Base-by-base conservation (phyloP, 2,113 vertebrate species). In the Alectura lathami region DNA sequence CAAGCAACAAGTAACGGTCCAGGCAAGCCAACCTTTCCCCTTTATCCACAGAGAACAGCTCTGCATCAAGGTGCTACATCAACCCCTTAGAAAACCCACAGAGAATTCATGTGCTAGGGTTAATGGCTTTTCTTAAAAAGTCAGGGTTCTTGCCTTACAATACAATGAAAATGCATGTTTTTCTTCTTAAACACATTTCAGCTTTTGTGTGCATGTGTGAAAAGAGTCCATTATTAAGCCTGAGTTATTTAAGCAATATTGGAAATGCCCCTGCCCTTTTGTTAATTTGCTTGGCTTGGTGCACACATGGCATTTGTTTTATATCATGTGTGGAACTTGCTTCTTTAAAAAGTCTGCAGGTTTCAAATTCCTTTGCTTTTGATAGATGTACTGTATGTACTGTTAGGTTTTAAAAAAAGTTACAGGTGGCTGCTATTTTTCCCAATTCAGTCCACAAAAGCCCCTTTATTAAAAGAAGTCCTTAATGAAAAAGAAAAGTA, bases 401-500 rank as follows among this genome's bases (percentile, higher is more conserved):
- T 97, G 84, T 94, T 98, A 91, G 62, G 92, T 88, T 96, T 89
- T 21, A 88, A 95, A 95, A 96, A 97, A 95, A 95, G 88, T 96
- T 97, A 95, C 95, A 97, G 96, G 96, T 97, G 96, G 83, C 87
- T 97, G 84, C 93, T 96, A 88, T 96, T 96, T 96, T 97, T 93
- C 91, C 93, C 95, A 90, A 92, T 97, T 95, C 97, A 50, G 95
- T 73, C 89, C 91, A 98, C 97, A 98, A 98, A 98, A 97, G 93
- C 86, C 88, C 64, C 92, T 98, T 98, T 98, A 97, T 97, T 96
- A 94, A 95, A 96, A 96, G 64, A 90, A 88, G 91, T 34, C 81
- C 94, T 88, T 97, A 97, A 97, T 95, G 96, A 97, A 96, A 97
- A 97, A 92, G 97, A 93, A 97, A 97, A 97, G 96, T 97, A 95